Conservation (phyloP, 2,113 vertebrate species). For the Embiotoca jacksoni region DNA sequence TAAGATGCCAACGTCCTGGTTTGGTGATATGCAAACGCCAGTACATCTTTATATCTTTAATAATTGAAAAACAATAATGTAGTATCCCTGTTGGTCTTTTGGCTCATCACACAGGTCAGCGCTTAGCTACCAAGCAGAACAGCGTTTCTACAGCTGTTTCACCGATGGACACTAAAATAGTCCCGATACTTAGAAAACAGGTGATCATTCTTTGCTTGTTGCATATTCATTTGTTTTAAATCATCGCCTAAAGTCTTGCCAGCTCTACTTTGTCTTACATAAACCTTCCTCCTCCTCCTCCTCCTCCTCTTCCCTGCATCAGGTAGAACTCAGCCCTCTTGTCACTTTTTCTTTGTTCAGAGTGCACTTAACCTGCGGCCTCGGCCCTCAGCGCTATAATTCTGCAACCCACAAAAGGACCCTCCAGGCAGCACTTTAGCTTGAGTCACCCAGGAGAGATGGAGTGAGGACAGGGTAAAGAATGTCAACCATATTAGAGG, state of each 20-base stretch:
- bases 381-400: slow-evolving; percentile 51
- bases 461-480: slow-evolving; percentile 53
- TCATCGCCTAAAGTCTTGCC: slow-evolving; percentile 9
- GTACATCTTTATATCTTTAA: too few relatives aligned
- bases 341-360: slow-evolving; percentile 55
- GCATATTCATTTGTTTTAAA: slow-evolving; percentile 11
- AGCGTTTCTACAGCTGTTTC: not conserved
- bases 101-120: not conserved
- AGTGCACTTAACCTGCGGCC: slow-evolving; percentile 70
- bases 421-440: slow-evolving; percentile 65
- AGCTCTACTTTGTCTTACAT: slow-evolving; percentile 36
- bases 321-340: slow-evolving; percentile 28
- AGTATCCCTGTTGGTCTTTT: not conserved
- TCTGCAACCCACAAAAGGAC: slow-evolving; percentile 55
- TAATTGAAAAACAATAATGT: too few relatives aligned
- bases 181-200: not conserved
- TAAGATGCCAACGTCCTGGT: too few relatives aligned
- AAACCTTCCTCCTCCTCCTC: slow-evolving; percentile 31
- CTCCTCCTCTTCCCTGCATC: slow-evolving; percentile 10
- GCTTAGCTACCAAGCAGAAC: not conserved
- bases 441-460: slow-evolving; percentile 53
- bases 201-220: slow-evolving; percentile 15
- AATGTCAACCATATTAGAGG: slow-evolving; percentile 70
- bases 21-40: too few relatives aligned
- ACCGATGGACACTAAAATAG: not conserved